Conservation (phyloP, 2,113 vertebrate genomes). For the Peromyscus californicus region DNA sequence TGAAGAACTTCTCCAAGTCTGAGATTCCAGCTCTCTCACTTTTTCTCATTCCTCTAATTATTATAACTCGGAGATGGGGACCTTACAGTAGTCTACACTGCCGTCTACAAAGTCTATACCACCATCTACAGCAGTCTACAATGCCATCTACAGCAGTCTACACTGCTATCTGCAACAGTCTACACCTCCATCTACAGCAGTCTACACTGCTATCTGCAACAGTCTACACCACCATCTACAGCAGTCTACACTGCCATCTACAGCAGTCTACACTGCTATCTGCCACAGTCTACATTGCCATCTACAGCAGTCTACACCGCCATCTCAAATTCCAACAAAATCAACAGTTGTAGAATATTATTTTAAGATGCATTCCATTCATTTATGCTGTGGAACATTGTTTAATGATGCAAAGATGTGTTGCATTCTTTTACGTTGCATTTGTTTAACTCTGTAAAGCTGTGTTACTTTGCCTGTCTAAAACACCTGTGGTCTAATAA, state of each 20-base stretch:
- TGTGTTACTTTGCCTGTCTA: too few relatives aligned
- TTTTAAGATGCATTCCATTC: too few relatives aligned
- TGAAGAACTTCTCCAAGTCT: background rate
- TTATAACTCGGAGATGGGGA: background rate
- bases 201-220: background rate
- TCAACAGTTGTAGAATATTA: too few relatives aligned
- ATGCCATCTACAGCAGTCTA: background rate
- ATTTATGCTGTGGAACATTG: too few relatives aligned
- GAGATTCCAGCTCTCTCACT: background rate
- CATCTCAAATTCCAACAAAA: conserved; percentile 29
- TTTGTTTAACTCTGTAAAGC: too few relatives aligned
- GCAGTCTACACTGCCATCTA: background rate
- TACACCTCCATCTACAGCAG: accelerated
- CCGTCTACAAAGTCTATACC: background rate
- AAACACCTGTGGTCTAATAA: too few relatives aligned
- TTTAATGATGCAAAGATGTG: too few relatives aligned
- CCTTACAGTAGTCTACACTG: background rate
- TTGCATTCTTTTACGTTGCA: too few relatives aligned
- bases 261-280: background rate
- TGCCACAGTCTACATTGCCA: background rate
- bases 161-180: background rate
- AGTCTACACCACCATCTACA: background rate
- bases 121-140: background rate
- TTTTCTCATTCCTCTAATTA: background rate
- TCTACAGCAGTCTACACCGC: background rate